These are phyloP conservation scores for Pseudochirops cupreus DNA, from an alignment of 2,797 vertebrate species.

Conservation along the genomic window DNA sequence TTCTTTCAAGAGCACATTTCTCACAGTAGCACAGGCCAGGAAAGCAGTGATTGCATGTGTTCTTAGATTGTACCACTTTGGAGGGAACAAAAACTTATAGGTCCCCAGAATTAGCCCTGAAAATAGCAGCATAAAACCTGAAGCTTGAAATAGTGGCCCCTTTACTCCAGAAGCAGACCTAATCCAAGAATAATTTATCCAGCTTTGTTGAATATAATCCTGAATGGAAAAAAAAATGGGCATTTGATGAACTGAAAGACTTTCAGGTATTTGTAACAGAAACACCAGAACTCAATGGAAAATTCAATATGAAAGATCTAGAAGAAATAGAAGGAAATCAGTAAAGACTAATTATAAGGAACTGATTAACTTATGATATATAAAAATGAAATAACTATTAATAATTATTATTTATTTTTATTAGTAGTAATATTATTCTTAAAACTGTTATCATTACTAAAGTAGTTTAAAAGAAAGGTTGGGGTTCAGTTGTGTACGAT, in stretches of 20 bases:
- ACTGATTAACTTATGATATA: too few species aligned
- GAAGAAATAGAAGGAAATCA: neutral
- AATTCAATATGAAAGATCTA: too few species aligned
- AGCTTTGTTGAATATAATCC: neutral
- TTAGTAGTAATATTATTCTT: neutral
- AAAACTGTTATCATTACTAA: neutral
- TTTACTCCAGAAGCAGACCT: neutral
- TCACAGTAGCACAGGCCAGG: neutral
- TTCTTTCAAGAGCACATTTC: too few species aligned
- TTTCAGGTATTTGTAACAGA: neutral
- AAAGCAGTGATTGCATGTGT: neutral
- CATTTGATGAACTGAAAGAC: neutral
- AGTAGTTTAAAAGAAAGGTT: neutral
- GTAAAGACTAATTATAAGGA: neutral
- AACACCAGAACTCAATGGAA: neutral
- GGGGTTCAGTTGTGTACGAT: neutral
- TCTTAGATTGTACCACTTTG: neutral
- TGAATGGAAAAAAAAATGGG: too few species aligned
- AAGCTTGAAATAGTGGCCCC: neutral
- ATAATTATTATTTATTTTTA: too few species aligned
- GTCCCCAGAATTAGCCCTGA: neutral
- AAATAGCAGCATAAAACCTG: neutral
- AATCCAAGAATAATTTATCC: neutral
- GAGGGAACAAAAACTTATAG: neutral
- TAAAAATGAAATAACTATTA: too few species aligned